phyloP scores from a whole-genome alignment of 30 jellyfish, hydroid and myxozoan genomes.

The Aurelia sp. region DNA sequence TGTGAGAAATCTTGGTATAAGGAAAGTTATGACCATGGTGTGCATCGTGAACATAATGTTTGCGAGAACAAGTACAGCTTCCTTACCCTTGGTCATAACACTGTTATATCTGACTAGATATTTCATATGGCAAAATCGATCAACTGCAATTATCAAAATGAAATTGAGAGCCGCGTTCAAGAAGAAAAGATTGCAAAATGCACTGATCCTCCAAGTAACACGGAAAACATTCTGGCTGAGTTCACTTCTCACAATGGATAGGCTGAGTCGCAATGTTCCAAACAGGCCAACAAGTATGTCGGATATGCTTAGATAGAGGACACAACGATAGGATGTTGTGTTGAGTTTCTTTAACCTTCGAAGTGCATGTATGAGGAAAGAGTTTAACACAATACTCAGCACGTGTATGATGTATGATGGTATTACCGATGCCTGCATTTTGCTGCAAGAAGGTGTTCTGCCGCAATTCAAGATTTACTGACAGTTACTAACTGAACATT shows the following conservation, averaged over 20 bases:
- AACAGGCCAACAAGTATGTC: conserved; percentile 2
- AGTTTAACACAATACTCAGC: background rate
- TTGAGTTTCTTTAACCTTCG: conserved; percentile 1
- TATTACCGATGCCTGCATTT: too few species aligned
- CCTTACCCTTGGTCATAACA: conserved; percentile 28
- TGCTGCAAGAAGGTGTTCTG: too few species aligned
- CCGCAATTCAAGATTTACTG: too few species aligned
- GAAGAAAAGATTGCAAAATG: conserved; percentile 1
- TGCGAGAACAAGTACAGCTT: background rate
- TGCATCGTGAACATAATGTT: conserved; percentile 5
- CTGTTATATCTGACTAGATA: conserved; percentile 3
- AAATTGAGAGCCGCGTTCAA: background rate
- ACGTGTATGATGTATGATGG: too few species aligned
- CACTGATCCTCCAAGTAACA: background rate
- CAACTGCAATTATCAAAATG: conserved; percentile 26
- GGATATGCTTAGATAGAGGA: conserved; percentile 8
- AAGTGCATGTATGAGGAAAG: conserved; percentile 2
- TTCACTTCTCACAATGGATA: too few species aligned
- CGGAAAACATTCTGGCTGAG: too few species aligned
- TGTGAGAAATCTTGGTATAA: background rate
- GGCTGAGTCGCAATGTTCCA: background rate
- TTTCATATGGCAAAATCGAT: conserved; percentile 54
- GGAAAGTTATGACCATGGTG: background rate
- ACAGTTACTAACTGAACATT: too few species aligned
- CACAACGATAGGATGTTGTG: conserved; percentile 3